Percentiles rank a stretch among this genome's conserved stretches.
Conservation (phyloP, 2,797 vertebrate genomes). For the Gymnocypris eckloni region DNA sequence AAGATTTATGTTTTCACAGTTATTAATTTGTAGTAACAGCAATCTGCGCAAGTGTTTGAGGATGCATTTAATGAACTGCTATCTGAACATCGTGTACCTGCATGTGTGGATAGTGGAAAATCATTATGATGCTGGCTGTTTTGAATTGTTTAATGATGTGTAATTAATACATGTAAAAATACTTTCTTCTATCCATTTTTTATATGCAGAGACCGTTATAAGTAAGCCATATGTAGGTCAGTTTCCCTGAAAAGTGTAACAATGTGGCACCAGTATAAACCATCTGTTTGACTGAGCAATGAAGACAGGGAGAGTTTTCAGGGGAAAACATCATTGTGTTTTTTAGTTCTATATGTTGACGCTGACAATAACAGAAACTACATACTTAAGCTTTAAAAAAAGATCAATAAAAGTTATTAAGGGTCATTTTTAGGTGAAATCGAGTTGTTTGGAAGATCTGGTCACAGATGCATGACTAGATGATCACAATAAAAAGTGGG, state of each 20-base stretch:
- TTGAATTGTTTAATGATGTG: background rate
- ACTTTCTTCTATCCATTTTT: background rate
- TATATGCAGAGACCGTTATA: background rate
- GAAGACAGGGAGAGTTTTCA: background rate
- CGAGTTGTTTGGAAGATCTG: conserved; percentile 1
- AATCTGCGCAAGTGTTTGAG: background rate
- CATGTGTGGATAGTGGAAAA: background rate
- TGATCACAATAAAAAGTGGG: background rate
- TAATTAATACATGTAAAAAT: background rate
- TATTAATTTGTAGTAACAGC: background rate
- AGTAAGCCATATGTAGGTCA: background rate
- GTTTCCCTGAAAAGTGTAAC: background rate
- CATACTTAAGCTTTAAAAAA: too few species aligned
- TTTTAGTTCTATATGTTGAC: background rate
- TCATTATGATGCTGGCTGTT: background rate
- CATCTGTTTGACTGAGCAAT: background rate
- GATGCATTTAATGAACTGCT: background rate
- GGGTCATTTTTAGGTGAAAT: background rate
- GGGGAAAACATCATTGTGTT: background rate
- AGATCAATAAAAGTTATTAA: background rate
- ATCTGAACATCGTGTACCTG: background rate
- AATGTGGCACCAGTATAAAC: background rate
- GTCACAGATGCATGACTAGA: background rate
- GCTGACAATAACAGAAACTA: background rate
- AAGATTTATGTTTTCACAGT: background rate